Evolutionary conservation across 2,888 invertebrate genomes (phyloP), one percentile per base, ranked within the genome.

Genomic region (Tanytarsus gracilentus): DNA sequence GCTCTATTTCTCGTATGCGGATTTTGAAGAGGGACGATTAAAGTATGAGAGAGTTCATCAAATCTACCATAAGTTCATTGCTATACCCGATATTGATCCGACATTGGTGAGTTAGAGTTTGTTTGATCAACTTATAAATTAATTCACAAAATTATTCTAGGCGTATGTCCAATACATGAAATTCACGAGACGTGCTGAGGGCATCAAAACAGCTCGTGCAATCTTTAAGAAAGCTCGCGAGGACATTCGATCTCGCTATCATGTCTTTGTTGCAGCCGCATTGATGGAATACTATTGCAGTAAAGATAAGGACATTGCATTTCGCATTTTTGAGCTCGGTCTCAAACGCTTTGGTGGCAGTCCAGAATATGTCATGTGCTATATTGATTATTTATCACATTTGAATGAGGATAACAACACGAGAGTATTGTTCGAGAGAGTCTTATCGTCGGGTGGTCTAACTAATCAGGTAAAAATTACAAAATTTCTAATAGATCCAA

Each of bases 381-480:
- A 98, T 69, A 91, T 99, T 62, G 97, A 99, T 73, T 99, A 97
- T 68, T 75, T 97, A 61, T 94, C 96, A 7, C 97, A 98, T 83
- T 78, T 99, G 39, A 99, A 99, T 73, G 98, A 99, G 83, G 99
- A 99, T 71, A 99, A 99, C 74, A 99, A 99, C 73, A 99, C 99
- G 0, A 79, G 99, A 56, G 99, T 99, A n/a, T 76, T 99, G 40
- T 99, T 98, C 75, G 99, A 99, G 73, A 78, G 98, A 14, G 95
- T 99, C 2, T 78, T 99, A 1, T 93, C 95, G 0, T 93, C 95
- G 0, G 94, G 93, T 48, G 90, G 88, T 62, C 76, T 99, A 49
- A 86, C 90, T 66, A 58, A 52, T 52, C n/a, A n/a, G n/a, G n/a
- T n/a, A n/a, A n/a, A n/a, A 7, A 8, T 85, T 79, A 77, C 82